These are phyloP conservation scores for Drosophila albomicans DNA, from an alignment of 1,140 invertebrate genomes.

Conservation along the genomic window DNA sequence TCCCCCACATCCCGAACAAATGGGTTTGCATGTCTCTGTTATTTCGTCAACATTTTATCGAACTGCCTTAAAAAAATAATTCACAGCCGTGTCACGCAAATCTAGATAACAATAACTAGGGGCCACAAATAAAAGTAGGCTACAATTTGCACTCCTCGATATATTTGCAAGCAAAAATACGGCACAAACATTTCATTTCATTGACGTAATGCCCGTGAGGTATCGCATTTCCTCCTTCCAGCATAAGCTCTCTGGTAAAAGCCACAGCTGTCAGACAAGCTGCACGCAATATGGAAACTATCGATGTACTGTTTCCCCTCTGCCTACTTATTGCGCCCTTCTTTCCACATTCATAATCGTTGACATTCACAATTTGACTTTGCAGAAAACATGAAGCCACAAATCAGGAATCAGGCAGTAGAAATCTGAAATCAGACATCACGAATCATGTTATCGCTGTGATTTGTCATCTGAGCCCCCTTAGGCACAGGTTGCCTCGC, in stretches of 20 bases:
- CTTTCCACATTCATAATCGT: slow-evolving; percentile 12
- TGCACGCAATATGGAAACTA: slow-evolving; percentile 19
- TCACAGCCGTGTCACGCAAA: slow-evolving; percentile 69
- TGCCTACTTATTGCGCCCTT: too few species aligned
- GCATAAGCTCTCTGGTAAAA: slow-evolving; percentile 10
- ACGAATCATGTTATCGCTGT: slow-evolving; percentile 70
- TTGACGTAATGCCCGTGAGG: slow-evolving; percentile 36
- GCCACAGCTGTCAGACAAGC: slow-evolving; percentile 22
- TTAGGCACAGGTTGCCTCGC: slow-evolving; percentile 9
- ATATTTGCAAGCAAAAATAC: slow-evolving; percentile 28
- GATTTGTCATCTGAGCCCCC: slow-evolving; percentile 60
- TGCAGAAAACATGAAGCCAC: slow-evolving; percentile 39
- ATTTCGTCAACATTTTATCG: slow-evolving; percentile 58
- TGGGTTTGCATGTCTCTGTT: slow-evolving; percentile 43
- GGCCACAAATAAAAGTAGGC: slow-evolving; percentile 18
- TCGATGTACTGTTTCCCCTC: not conserved
- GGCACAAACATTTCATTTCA: slow-evolving; percentile 42
- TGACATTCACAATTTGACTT: slow-evolving; percentile 44
- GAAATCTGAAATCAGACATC: slow-evolving; percentile 52
- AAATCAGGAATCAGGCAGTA: slow-evolving; percentile 50
- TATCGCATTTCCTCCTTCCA: slow-evolving; percentile 5
- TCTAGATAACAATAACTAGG: slow-evolving; percentile 54
- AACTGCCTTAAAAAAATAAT: slow-evolving; percentile 29
- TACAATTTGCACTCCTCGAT: slow-evolving; percentile 66
- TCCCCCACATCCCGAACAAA: slow-evolving; percentile 10